Evolutionary conservation across 2,113 vertebrate genomes (phyloP), one percentile per base, ranked within the genome.

Genomic region (Sinocyclocheilus maitianheensis): DNA sequence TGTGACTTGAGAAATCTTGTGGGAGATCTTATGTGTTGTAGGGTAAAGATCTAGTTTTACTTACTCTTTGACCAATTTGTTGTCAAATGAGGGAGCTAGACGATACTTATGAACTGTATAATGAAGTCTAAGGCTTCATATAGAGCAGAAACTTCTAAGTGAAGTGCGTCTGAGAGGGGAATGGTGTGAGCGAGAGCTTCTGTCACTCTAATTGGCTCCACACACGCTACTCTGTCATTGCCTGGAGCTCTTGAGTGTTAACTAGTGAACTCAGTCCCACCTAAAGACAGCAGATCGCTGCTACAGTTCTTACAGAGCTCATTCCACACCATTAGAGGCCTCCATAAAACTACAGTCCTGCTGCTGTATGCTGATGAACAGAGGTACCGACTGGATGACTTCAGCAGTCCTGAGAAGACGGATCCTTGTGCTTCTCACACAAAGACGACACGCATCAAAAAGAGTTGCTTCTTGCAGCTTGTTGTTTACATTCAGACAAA

Each of bases 181-280:
- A 16, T 80, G 3, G 40, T 80, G 58, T n/a, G 40, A 62, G 55
- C 14, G 30, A 58, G 77, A 80, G 40, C 22, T 46, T 62, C 77
- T 43, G 22, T n/a, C 4, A 13, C 37, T 40, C 58, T 63, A 63
- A 80, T 63, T 80, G 58, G 6, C 77, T 80, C 58, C 22, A 46
- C 22, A 63, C 34, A 13, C 20, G 1, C 43, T 63, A n/a, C 37
- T 40, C 71, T 43, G 37, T 63, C 58, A 24, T n/a, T 63, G 58
- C 34, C 58, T 62, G 34, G 30, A 80, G 77, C 34, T 63, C 58
- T 43, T 60, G n/a, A 80, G 12, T 80, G 34, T 62, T 80, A 63
- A 63, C 77, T 63, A 80, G 58, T 80, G 58, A 63, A 80, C 20
- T 24, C 34, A 3, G 55, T 10, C 51, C 24, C 5, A 11, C 37